Evolutionary conservation across 1,140 invertebrate genomes (phyloP).

Genomic region (Brachionus calyciflorus): DNA sequence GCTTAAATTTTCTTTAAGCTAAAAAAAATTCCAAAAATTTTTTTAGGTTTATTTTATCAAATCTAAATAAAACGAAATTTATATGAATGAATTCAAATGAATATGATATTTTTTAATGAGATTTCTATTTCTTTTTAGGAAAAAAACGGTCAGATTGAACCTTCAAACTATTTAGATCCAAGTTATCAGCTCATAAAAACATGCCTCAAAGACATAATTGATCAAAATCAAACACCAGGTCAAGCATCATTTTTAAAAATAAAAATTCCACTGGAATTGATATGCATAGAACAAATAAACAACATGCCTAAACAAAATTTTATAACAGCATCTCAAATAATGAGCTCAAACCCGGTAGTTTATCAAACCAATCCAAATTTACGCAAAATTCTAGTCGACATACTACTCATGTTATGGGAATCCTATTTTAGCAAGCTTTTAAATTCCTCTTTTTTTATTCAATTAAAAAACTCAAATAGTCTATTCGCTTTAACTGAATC

Average conservation of each 20-base stretch:
- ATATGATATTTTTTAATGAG: no score
- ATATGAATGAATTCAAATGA: no score
- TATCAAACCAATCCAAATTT: background rate
- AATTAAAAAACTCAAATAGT: background rate
- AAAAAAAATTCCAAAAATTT: no score
- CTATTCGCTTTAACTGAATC: background rate
- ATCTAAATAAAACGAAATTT: no score
- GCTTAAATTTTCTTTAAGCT: no score
- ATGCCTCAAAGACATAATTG: constrained; percentile 5
- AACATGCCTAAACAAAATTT: background rate
- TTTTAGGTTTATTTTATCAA: no score
- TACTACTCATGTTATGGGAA: constrained; percentile 22
- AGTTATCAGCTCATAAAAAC: constrained; percentile 16
- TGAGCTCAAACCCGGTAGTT: background rate
- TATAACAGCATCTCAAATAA: background rate
- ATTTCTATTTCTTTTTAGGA: background rate
- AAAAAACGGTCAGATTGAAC: background rate
- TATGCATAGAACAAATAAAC: background rate
- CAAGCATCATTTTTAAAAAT: background rate
- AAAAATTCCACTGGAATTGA: background rate
- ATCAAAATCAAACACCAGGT: background rate
- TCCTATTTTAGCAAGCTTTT: constrained; percentile 17
- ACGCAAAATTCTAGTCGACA: background rate
- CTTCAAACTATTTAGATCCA: background rate
- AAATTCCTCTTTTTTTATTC: constrained; percentile 30